Conservation (phyloP, 2,888 invertebrate species). For the Artemia sinica region DNA sequence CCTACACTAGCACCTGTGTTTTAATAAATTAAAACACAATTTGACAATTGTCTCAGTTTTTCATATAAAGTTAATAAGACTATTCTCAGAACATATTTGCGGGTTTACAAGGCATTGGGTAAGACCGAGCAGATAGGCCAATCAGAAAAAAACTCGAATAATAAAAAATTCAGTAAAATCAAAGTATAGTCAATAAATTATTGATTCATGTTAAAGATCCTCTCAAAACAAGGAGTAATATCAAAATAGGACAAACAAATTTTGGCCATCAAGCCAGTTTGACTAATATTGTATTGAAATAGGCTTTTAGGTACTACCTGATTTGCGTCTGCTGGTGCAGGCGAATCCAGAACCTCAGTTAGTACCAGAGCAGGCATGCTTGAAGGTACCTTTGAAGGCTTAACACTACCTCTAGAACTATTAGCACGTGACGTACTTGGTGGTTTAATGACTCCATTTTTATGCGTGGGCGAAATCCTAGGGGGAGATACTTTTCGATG, state of each 20-base stretch:
- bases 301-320: background rate
- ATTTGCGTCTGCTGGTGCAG: background rate
- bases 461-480: background rate
- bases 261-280: background rate
- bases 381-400: background rate
- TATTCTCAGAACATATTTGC: too few relatives aligned
- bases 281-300: background rate
- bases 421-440: background rate
- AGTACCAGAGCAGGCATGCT: background rate
- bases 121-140: too few relatives aligned
- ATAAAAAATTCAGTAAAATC: background rate
- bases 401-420: background rate
- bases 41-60: too few relatives aligned
- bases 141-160: too few relatives aligned
- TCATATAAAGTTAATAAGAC: too few relatives aligned
- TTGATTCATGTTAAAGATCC: background rate
- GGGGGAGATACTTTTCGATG: background rate
- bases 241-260: background rate
- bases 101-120: too few relatives aligned
- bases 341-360: background rate
- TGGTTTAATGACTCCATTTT: background rate
- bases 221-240: background rate
- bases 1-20: too few relatives aligned
- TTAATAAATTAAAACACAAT: too few relatives aligned
- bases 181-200: background rate